These are phyloP conservation scores for Paedocypris sp. DNA, from an alignment of 2,113 vertebrate genomes.

Conservation along the genomic window DNA sequence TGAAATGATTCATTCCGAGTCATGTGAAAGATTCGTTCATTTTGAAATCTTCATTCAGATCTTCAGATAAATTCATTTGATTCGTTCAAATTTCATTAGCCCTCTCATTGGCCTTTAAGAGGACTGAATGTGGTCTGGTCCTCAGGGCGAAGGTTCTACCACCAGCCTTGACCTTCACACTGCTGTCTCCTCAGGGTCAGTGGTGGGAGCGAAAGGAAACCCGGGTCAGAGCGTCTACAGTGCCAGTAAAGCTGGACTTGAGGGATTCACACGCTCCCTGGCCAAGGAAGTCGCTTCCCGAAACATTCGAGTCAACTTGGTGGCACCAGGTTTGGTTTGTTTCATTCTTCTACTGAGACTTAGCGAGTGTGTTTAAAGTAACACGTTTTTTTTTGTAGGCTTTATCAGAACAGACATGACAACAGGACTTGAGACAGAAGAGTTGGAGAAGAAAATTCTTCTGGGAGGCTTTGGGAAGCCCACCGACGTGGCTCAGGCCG, in stretches of 20 bases:
- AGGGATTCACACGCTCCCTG: conserved; percentile 84
- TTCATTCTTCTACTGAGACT: not conserved
- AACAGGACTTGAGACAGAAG: conserved; percentile 62
- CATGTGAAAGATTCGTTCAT: no score
- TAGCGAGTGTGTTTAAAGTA: no score
- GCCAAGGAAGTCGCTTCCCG: conserved; percentile 85
- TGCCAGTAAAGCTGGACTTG: conserved; percentile 79
- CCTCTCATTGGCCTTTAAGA: no score
- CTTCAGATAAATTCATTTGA: no score
- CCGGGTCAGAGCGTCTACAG: conserved; percentile 80
- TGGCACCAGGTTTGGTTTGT: conserved; percentile 76
- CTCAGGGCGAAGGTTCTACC: no score
- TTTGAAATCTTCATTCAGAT: no score
- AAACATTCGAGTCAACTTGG: conserved; percentile 77
- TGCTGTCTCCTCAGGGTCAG: conserved; percentile 69
- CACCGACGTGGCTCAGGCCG: conserved; percentile 70
- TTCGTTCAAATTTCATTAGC: no score
- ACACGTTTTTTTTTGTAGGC: no score
- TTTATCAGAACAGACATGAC: conserved; percentile 89
- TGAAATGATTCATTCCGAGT: no score
- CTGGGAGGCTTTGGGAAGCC: conserved; percentile 79
- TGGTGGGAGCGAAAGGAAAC: conserved; percentile 79
- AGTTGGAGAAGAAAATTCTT: conserved; percentile 56
- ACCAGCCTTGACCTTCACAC: no score
- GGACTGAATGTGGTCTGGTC: no score